These are phyloP conservation scores for Leptobrachium leishanense DNA, from an alignment of 2,113 vertebrate species.

Conservation along the genomic window DNA sequence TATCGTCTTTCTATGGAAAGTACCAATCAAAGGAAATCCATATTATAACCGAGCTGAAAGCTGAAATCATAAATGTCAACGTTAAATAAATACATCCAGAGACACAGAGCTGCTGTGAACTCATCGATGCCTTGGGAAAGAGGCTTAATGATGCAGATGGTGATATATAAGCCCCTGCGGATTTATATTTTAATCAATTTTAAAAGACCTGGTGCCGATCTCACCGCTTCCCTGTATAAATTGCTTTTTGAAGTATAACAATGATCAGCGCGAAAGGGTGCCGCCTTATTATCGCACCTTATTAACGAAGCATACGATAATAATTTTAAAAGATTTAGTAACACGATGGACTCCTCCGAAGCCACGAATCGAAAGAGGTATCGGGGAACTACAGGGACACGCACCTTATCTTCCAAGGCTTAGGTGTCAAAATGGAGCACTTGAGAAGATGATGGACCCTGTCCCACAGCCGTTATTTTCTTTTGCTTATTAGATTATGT, in stretches of 20 bases:
- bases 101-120: background rate
- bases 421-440: too few species aligned
- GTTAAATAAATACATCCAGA: background rate
- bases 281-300: too few species aligned
- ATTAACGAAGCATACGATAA: too few species aligned
- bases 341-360: too few species aligned
- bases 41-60: background rate
- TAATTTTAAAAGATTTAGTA: too few species aligned
- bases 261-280: too few species aligned
- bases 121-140: background rate
- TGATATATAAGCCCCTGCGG: constrained; percentile 4
- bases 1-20: background rate
- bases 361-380: too few species aligned
- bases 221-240: background rate
- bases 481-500: too few species aligned
- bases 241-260: background rate
- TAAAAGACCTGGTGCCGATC: background rate
- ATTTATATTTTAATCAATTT: background rate
- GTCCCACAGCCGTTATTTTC: too few species aligned
- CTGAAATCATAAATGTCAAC: constrained; percentile 1
- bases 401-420: too few species aligned
- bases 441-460: too few species aligned
- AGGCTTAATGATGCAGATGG: background rate
- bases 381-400: too few species aligned
- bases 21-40: background rate